phyloP scores from a whole-genome alignment of 2,888 invertebrate genomes.

The Polydrusus pterygomalis region DNA sequence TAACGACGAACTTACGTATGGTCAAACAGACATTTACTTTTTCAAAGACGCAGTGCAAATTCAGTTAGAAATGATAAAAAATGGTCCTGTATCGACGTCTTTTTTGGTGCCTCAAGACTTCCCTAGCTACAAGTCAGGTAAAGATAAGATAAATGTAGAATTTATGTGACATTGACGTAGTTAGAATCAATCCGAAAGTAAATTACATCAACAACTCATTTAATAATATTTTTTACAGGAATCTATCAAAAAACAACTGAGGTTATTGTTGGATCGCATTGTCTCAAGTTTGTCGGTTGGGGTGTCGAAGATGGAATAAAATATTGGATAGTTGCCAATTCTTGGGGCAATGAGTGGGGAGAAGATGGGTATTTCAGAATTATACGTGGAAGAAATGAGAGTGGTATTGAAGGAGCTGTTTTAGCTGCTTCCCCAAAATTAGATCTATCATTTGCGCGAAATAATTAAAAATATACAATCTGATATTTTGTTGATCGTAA shows the following conservation, averaged over 20 bases:
- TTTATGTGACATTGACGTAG: too few relatives aligned
- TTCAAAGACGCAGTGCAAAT: not conserved
- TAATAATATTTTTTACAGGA: constrained; percentile 1
- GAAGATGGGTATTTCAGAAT: constrained; percentile 9
- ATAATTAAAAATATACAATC: not conserved
- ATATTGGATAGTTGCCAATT: constrained; percentile 16
- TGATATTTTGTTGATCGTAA: too few relatives aligned
- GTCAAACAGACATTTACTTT: not conserved
- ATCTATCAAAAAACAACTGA: constrained; percentile 10
- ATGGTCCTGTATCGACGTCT: not conserved
- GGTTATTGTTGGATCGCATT: not conserved
- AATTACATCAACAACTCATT: too few relatives aligned
- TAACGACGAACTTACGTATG: not conserved
- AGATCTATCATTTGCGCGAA: not conserved
- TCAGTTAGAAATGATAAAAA: constrained; percentile 18
- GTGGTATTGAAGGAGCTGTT: constrained; percentile 13
- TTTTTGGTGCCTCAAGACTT: constrained; percentile 3
- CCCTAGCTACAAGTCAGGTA: constrained; percentile 12
- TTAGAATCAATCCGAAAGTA: too few relatives aligned
- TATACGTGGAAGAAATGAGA: constrained; percentile 10
- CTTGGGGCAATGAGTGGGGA: not conserved
- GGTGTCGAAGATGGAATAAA: not conserved
- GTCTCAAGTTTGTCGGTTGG: constrained; percentile 11
- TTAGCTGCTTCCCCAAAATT: not conserved
- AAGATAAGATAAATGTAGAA: not conserved